Evolutionary conservation across 2,113 vertebrate genomes (phyloP).

Genomic region (Grus americana): DNA sequence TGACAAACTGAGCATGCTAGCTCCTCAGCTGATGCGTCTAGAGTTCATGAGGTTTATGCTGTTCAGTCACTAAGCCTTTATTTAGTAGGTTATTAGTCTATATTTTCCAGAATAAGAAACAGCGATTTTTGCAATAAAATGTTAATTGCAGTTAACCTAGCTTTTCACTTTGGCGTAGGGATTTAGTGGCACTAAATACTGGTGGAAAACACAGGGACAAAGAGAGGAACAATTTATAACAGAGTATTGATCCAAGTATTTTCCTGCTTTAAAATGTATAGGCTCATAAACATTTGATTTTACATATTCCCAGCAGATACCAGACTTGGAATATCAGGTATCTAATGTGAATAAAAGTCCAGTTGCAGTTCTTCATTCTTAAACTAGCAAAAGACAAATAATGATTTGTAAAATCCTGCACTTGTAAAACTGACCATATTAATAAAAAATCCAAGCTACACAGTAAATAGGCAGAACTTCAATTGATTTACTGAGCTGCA

Average conservation of each 20-base stretch:
- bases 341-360: neutral
- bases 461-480: neutral
- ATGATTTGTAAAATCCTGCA: neutral
- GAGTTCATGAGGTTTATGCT: neutral
- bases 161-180: neutral
- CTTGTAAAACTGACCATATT: neutral
- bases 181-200: neutral
- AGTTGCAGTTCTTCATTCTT: neutral
- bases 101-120: neutral
- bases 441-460: neutral
- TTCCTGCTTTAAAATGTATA: neutral
- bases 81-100: neutral
- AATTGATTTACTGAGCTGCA: neutral
- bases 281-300: neutral
- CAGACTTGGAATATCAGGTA: neutral
- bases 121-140: neutral
- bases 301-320: neutral
- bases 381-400: neutral
- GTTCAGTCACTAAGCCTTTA: neutral
- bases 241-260: neutral
- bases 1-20: neutral
- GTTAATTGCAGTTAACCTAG: neutral
- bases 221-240: neutral
- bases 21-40: neutral
- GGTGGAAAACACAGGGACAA: neutral